phyloP scores from a whole-genome alignment of 2,113 vertebrate species.

The Corapipo altera region DNA sequence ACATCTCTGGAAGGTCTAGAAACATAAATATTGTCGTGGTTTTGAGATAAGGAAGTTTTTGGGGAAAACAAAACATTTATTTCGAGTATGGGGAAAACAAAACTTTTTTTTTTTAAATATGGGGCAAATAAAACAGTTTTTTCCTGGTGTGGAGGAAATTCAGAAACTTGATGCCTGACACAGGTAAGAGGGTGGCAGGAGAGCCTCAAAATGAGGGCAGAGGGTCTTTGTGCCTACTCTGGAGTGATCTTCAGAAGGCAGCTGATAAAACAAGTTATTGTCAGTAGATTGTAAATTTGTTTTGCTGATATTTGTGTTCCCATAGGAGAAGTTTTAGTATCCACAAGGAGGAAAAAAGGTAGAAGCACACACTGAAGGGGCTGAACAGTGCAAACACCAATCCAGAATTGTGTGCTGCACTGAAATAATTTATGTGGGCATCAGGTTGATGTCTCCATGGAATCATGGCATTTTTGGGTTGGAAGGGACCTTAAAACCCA shows the following conservation, averaged over 20 bases:
- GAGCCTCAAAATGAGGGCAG: not conserved
- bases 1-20: not conserved
- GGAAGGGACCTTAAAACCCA: not conserved
- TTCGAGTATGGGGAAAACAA: not conserved
- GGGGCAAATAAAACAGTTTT: not conserved
- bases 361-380: not conserved
- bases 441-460: not conserved
- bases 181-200: not conserved
- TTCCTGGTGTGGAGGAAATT: not conserved
- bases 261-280: not conserved
- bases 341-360: not conserved
- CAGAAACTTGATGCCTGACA: not conserved
- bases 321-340: not conserved
- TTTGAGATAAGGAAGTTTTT: not conserved
- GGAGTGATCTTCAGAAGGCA: not conserved
- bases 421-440: accelerated
- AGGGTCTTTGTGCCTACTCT: not conserved
- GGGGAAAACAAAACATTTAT: not conserved
- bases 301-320: not conserved
- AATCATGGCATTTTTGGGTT: not conserved
- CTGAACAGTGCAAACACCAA: accelerated
- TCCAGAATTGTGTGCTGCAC: accelerated
- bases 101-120: not conserved
- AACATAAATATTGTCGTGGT: not conserved
- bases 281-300: not conserved